A percentile compares a stretch with the other conserved stretches of the same genome.
These are phyloP conservation scores for Drosophila vallismaia DNA, from an alignment of 2,888 invertebrate species.

Conservation along the genomic window DNA sequence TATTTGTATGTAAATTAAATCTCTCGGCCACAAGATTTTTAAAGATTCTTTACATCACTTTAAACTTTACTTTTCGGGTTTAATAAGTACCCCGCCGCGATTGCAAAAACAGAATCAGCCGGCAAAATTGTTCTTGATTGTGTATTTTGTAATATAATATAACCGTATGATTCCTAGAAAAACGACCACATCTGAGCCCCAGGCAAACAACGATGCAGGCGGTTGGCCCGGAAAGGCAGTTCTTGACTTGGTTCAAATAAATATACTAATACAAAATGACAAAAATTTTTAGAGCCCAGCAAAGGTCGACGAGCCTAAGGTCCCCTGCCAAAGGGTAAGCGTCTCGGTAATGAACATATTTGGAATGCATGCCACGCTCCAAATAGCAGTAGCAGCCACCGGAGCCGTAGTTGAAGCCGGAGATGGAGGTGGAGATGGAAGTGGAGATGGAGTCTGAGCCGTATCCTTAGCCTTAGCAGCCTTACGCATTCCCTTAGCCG, in stretches of 20 bases:
- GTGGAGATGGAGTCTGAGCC: not conserved
- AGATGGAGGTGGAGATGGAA: no score
- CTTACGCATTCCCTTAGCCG: not conserved
- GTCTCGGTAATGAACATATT: conserved; percentile 73
- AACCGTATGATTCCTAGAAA: not conserved
- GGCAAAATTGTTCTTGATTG: not conserved
- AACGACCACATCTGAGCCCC: not conserved
- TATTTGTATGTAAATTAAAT: no score
- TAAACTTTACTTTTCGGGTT: no score
- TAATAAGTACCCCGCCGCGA: not conserved
- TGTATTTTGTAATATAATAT: conserved; percentile 1
- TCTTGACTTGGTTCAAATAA: conserved; percentile 54
- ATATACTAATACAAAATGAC: conserved; percentile 71
- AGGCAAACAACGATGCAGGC: conserved; percentile 27
- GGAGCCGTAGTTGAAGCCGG: not conserved
- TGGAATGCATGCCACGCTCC: conserved; percentile 71
- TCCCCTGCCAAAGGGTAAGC: conserved; percentile 48
- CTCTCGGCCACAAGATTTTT: no score
- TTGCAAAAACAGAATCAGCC: not conserved
- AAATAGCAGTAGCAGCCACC: conserved; percentile 5
- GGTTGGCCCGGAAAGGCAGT: no score
- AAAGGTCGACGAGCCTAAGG: conserved; percentile 5
- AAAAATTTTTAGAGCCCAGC: conserved; percentile 44
- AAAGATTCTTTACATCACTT: no score
- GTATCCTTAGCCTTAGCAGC: not conserved